Evolutionary conservation across 2,797 vertebrate species (phyloP).

Genomic region (Capromys pilorides): DNA sequence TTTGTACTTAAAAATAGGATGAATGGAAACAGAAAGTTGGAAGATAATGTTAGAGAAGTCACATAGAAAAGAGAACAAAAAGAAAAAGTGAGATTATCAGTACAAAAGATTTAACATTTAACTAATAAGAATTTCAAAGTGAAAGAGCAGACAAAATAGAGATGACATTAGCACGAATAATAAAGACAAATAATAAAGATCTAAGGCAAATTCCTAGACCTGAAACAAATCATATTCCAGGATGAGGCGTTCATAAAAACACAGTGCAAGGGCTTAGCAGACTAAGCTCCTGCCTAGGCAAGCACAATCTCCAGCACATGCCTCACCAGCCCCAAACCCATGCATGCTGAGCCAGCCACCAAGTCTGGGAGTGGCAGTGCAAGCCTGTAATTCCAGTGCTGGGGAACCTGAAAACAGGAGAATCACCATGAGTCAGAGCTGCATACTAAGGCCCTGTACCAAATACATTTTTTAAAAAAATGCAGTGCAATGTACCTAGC

Average conservation of each 20-base stretch:
- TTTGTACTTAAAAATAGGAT: constrained; percentile 37
- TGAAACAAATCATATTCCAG: background rate
- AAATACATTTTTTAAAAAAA: background rate
- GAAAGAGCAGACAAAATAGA: background rate
- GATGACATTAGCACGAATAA: background rate
- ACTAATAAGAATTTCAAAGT: constrained; percentile 29
- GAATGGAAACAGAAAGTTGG: constrained; percentile 5
- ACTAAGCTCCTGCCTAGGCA: no score
- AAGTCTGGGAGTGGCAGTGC: no score
- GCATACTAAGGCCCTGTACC: no score
- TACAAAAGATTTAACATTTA: constrained; percentile 35
- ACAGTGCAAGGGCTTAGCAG: background rate
- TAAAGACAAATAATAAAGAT: background rate
- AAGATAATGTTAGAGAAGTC: constrained; percentile 29
- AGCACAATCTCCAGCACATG: no score
- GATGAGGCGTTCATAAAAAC: background rate
- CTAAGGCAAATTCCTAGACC: background rate
- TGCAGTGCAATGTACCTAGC: background rate
- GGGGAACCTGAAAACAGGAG: no score
- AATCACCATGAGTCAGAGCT: no score
- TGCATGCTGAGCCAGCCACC: no score
- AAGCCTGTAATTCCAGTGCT: no score
- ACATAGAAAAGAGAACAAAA: background rate
- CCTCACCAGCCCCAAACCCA: no score
- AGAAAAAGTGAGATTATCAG: background rate